A percentile compares a stretch with the other conserved stretches of the same genome.
Conservation (phyloP, 2,888 invertebrate species). For the Netelia inedita region DNA sequence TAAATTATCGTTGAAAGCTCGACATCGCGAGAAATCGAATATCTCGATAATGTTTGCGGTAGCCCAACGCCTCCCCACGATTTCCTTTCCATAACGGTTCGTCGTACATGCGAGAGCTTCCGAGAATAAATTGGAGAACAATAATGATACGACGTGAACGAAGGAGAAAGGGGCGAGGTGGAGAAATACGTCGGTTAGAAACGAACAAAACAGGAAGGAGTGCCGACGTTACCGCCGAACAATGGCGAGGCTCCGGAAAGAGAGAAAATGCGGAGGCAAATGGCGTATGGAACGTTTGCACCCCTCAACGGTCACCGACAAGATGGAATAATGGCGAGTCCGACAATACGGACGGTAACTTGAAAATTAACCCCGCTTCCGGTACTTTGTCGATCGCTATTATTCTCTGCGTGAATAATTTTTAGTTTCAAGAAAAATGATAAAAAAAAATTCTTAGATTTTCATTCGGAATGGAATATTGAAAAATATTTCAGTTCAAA, state of each 20-base stretch:
- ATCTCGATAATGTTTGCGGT: too few species aligned
- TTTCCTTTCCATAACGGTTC: conserved; percentile 15
- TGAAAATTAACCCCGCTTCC: too few species aligned
- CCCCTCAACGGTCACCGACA: background rate
- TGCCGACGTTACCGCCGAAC: conserved; percentile 3
- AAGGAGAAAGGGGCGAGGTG: background rate
- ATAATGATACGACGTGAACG: conserved; percentile 31
- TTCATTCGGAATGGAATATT: too few species aligned
- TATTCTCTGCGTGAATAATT: too few species aligned
- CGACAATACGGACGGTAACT: too few species aligned
- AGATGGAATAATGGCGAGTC: too few species aligned
- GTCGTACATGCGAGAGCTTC: conserved; percentile 29
- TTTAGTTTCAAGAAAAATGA: too few species aligned
- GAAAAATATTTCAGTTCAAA: too few species aligned
- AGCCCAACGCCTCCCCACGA: background rate
- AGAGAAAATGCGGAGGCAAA: conserved; percentile 21
- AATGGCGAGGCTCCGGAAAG: conserved; percentile 14
- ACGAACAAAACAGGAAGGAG: conserved; percentile 8
- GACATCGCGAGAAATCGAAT: background rate
- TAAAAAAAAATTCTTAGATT: too few species aligned
- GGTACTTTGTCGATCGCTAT: too few species aligned
- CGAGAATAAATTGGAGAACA: conserved; percentile 54
- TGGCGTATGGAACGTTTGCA: background rate
- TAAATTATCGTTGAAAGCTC: background rate
- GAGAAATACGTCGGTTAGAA: background rate